Conservation (phyloP, 1,140 invertebrate genomes). For the Ostrea denselamellosa region DNA sequence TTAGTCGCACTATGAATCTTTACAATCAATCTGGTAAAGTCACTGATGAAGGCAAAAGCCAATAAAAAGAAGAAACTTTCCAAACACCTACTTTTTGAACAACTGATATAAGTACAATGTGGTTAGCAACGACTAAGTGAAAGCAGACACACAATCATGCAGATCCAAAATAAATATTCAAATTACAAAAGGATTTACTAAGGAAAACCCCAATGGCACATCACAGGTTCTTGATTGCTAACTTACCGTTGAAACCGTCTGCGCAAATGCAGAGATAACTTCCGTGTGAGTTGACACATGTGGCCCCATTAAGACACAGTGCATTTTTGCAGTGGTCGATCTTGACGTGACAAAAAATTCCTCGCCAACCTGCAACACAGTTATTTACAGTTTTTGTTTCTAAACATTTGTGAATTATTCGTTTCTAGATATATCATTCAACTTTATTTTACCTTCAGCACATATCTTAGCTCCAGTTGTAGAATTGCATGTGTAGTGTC, state of each 20-base stretch:
- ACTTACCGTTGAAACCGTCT: slow-evolving; percentile 91
- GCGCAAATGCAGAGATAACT: slow-evolving; percentile 94
- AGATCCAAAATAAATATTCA: too few species aligned
- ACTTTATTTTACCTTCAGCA: slow-evolving; percentile 47
- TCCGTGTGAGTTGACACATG: slow-evolving; percentile 64
- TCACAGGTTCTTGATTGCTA: neutral
- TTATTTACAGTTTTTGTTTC: neutral
- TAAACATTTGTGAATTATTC: neutral
- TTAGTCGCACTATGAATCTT: too few species aligned
- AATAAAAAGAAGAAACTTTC: too few species aligned
- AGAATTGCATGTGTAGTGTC: slow-evolving; percentile 61
- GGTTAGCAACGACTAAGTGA: too few species aligned
- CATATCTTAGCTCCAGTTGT: slow-evolving; percentile 61
- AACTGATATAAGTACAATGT: too few species aligned
- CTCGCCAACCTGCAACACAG: slow-evolving; percentile 82
- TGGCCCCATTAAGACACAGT: slow-evolving; percentile 66
- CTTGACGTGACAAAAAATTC: slow-evolving; percentile 36
- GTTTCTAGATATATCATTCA: too few species aligned
- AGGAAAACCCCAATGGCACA: too few species aligned
- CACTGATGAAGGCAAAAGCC: too few species aligned
- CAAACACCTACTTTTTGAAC: too few species aligned
- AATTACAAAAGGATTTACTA: too few species aligned
- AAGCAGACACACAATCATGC: too few species aligned
- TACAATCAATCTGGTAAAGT: too few species aligned
- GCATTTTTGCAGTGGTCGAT: slow-evolving; percentile 51